phyloP scores from a whole-genome alignment of 30 jellyfish, hydroid and myxozoan species.

The Morbakka virulenta region DNA sequence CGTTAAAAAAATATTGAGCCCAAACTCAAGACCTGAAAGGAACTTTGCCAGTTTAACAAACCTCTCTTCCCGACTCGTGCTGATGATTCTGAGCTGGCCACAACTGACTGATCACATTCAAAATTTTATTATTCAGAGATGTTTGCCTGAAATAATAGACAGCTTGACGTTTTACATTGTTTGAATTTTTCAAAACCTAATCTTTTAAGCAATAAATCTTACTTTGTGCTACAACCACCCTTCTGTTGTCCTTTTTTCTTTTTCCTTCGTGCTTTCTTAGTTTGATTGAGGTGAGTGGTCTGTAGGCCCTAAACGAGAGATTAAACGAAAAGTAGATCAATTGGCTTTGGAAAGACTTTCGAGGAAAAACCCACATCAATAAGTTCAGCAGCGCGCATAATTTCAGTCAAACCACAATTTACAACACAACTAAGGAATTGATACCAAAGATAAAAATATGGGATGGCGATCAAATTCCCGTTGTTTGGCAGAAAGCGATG shows the following conservation, averaged over 20 bases:
- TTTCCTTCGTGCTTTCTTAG: background rate
- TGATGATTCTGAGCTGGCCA: too few species aligned
- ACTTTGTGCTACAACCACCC: background rate
- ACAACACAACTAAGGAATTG: too few species aligned
- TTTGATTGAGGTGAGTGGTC: background rate
- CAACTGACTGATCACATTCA: background rate
- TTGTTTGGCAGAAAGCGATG: too few species aligned
- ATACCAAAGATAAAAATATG: too few species aligned
- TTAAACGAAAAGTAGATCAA: background rate
- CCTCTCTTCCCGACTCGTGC: background rate
- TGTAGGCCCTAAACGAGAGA: background rate
- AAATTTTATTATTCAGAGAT: background rate
- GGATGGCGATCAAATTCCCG: too few species aligned
- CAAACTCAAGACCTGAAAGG: too few species aligned
- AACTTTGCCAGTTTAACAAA: background rate
- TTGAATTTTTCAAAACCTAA: background rate
- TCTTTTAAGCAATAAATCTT: background rate
- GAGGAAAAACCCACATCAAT: background rate
- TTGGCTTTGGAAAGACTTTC: background rate
- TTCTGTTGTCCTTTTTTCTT: background rate
- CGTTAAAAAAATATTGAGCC: too few species aligned
- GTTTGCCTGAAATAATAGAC: background rate
- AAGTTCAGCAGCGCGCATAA: background rate
- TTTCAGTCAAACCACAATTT: background rate
- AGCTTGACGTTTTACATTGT: background rate